phyloP scores from a whole-genome alignment of 2,113 vertebrate genomes.

The Psilopogon haemacephalus region DNA sequence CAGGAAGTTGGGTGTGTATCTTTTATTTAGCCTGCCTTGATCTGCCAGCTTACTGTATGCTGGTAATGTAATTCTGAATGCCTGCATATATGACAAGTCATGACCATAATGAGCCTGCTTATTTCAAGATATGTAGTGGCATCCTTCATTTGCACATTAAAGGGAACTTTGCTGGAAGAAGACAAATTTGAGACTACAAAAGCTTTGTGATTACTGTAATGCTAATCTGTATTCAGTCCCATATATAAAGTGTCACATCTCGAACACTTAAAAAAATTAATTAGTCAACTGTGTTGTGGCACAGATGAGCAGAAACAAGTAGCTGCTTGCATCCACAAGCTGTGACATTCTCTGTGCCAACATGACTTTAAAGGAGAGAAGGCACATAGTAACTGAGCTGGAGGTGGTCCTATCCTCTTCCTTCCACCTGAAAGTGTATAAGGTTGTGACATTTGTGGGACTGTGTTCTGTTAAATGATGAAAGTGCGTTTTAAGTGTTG shows the following conservation, averaged over 20 bases:
- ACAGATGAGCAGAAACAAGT: conserved; percentile 39
- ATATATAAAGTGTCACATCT: conserved; percentile 30
- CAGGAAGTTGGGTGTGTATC: neutral
- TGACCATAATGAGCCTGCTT: conserved; percentile 12
- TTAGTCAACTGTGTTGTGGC: conserved; percentile 41
- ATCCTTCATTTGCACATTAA: conserved; percentile 39
- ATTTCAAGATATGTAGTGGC: neutral
- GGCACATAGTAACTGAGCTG: neutral
- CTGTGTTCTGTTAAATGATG: neutral
- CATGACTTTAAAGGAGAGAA: neutral
- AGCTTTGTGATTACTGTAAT: conserved; percentile 38
- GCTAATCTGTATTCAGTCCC: conserved; percentile 57
- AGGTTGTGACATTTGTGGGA: neutral
- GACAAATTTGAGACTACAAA: neutral
- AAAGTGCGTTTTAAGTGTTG: neutral
- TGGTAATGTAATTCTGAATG: neutral
- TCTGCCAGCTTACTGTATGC: neutral
- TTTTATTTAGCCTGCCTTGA: neutral
- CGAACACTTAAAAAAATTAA: conserved; percentile 47
- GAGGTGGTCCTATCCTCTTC: neutral
- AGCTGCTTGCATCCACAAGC: conserved; percentile 4
- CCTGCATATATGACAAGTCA: neutral
- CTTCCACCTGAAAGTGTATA: neutral
- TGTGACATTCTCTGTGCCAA: conserved; percentile 34
- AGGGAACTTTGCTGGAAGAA: conserved; percentile 5